phyloP scores from a whole-genome alignment of 1,140 invertebrate genomes.

The Pogonognathellus flavescens region DNA sequence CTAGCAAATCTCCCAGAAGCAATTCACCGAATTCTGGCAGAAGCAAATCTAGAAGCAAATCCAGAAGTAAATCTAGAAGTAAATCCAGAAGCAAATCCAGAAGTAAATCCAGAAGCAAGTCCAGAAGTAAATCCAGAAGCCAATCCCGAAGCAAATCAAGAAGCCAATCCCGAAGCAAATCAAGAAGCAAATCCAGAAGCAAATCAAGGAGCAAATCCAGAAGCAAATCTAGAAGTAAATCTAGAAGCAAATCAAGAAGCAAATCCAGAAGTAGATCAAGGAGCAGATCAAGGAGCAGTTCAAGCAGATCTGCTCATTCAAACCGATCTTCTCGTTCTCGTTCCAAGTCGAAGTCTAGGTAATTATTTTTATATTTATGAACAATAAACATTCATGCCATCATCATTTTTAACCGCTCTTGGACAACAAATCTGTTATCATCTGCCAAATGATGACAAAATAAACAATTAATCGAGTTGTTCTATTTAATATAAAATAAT shows the following conservation, averaged over 20 bases:
- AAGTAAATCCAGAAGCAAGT: constrained; percentile 65
- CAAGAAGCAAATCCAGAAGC: too few species aligned
- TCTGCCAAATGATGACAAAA: too few species aligned
- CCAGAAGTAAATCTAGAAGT: constrained; percentile 67
- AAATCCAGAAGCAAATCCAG: constrained; percentile 59
- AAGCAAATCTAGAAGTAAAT: constrained; percentile 59
- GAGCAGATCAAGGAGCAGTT: too few species aligned
- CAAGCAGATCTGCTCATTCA: neutral
- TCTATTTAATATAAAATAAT: too few species aligned
- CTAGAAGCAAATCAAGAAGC: constrained; percentile 67
- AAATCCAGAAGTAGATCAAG: constrained; percentile 67
- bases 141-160: constrained; percentile 66
- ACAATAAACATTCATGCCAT: too few species aligned
- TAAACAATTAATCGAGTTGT: too few species aligned
- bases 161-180: too few species aligned
- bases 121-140: constrained; percentile 67
- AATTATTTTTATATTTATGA: too few species aligned
- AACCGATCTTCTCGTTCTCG: constrained; percentile 27
- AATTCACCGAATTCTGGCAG: constrained; percentile 53
- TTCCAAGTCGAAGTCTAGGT: constrained; percentile 63
- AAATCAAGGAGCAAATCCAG: constrained; percentile 63
- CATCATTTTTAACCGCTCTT: too few species aligned
- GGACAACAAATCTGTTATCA: too few species aligned
- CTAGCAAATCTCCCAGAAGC: too few species aligned
- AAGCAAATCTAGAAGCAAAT: constrained; percentile 66